A percentile compares a stretch with the other conserved stretches of the same genome.
These are phyloP conservation scores for Umimayanthus chanpuru DNA, from an alignment of 92 coral and sea anemone genomes.

Conservation along the genomic window DNA sequence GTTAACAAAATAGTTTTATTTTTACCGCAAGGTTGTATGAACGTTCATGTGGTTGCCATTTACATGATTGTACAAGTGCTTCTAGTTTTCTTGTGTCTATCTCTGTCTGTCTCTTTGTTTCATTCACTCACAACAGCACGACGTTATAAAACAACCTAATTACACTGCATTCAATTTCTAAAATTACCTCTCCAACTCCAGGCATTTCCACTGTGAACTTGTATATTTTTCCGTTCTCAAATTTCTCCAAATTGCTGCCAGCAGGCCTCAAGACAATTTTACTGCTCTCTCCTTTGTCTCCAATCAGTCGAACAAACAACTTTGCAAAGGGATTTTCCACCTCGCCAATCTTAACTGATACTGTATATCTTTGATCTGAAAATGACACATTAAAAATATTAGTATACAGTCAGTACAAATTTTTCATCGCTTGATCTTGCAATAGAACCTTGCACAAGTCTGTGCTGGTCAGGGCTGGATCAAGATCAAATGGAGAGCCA, in stretches of 20 bases:
- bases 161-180: not conserved
- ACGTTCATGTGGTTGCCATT: too few relatives aligned
- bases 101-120: too few relatives aligned
- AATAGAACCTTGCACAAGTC: too few relatives aligned
- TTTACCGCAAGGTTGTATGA: too few relatives aligned
- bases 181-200: slow-evolving; percentile 84
- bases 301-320: slow-evolving; percentile 89
- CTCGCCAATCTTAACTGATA: slow-evolving; percentile 86
- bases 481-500: too few relatives aligned
- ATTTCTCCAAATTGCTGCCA: slow-evolving; percentile 77
- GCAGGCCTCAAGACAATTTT: slow-evolving; percentile 97
- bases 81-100: too few relatives aligned
- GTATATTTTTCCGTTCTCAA: slow-evolving; percentile 91
- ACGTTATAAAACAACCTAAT: not conserved
- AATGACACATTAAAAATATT: not conserved
- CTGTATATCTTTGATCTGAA: slow-evolving; percentile 83
- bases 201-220: slow-evolving; percentile 99
- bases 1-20: too few relatives aligned
- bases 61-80: too few relatives aligned
- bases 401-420: too few relatives aligned
- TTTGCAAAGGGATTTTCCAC: slow-evolving; percentile 88
- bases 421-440: too few relatives aligned
- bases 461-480: too few relatives aligned
- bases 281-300: slow-evolving; percentile 89
- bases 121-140: not conserved